phyloP scores from a whole-genome alignment of 2,113 vertebrate species.

The Tor tambroides region DNA sequence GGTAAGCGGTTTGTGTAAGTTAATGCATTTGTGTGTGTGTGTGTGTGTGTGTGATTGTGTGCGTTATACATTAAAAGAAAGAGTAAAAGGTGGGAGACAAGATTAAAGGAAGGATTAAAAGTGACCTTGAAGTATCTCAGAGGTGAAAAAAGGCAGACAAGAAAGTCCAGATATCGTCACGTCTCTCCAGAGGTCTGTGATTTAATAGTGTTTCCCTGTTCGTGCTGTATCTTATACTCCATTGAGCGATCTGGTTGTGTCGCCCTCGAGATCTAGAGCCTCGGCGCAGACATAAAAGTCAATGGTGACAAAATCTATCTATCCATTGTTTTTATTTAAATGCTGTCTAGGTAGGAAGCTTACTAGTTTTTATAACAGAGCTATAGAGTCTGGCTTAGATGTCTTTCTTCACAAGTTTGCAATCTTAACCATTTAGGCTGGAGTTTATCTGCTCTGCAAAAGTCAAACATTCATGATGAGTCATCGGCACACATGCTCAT shows the following conservation, averaged over 20 bases:
- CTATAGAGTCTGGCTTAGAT: background rate
- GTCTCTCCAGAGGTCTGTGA: constrained; percentile 11
- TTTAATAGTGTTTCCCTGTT: constrained; percentile 43
- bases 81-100: background rate
- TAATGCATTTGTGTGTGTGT: background rate
- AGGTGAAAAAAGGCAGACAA: constrained; percentile 19
- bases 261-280: background rate
- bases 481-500: background rate
- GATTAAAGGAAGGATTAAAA: constrained; percentile 49
- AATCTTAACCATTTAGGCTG: constrained; percentile 1
- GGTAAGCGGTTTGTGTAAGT: background rate
- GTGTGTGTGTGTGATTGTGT: background rate
- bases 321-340: background rate
- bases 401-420: background rate
- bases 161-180: background rate
- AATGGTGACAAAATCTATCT: background rate
- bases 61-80: constrained; percentile 31
- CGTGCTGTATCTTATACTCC: background rate
- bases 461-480: constrained; percentile 13
- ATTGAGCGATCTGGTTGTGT: background rate
- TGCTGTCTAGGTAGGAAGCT: background rate
- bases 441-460: constrained; percentile 15
- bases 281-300: background rate
- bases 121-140: constrained; percentile 45
- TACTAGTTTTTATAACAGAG: background rate